Conservation (phyloP, 1,140 invertebrate genomes). For the Marisa cornuarietis region DNA sequence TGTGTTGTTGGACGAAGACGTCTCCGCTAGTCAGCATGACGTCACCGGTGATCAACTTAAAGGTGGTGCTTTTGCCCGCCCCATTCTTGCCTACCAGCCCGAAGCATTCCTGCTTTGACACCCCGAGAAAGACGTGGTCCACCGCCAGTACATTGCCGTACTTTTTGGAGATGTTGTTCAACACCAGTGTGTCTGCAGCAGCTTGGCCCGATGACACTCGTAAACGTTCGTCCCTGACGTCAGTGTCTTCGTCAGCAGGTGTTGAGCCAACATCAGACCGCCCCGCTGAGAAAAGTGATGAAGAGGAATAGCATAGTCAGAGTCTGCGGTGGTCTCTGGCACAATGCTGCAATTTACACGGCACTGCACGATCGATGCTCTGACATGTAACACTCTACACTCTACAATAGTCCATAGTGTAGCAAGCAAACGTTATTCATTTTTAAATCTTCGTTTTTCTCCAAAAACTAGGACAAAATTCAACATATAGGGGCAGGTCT, state of each 20-base stretch:
- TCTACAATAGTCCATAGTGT: no score
- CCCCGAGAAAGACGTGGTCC: slow-evolving; percentile 67
- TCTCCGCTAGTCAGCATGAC: slow-evolving; percentile 58
- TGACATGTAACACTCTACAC: no score
- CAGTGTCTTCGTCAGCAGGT: slow-evolving; percentile 31
- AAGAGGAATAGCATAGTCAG: no score
- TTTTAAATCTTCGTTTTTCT: no score
- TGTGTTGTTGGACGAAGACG: slow-evolving; percentile 52
- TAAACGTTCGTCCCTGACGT: slow-evolving; percentile 41
- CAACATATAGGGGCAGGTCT: no score
- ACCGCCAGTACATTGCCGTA: slow-evolving; percentile 68
- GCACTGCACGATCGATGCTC: no score
- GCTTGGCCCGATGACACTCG: slow-evolving; percentile 24
- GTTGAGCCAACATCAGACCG: neutral
- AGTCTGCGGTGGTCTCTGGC: no score
- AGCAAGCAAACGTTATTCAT: no score
- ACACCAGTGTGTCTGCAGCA: slow-evolving; percentile 31
- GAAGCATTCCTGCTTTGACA: slow-evolving; percentile 80
- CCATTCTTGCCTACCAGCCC: slow-evolving; percentile 88
- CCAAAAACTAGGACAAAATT: no score
- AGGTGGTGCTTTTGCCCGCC: slow-evolving; percentile 90
- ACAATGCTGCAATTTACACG: no score
- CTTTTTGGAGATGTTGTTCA: slow-evolving; percentile 70
- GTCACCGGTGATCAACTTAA: slow-evolving; percentile 81
- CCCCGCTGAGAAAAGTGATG: no score